Conservation (phyloP, 2,888 invertebrate species). For the Erebia ligea region DNA sequence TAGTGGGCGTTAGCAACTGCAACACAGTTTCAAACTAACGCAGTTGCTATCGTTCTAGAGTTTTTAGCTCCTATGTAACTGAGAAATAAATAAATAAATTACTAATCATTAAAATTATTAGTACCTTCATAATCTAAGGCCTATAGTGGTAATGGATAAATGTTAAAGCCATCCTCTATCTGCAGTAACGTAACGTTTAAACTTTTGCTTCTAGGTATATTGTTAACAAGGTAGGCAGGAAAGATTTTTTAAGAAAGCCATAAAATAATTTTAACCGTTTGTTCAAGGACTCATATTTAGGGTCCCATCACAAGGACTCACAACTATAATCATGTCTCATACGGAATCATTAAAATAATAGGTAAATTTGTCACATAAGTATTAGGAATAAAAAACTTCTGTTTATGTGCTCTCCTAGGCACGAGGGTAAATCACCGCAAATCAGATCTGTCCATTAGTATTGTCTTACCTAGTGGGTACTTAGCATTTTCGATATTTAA, state of each 20-base stretch:
- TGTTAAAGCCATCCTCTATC: not conserved
- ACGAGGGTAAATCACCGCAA: too few relatives aligned
- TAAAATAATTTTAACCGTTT: not conserved
- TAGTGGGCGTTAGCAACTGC: too few relatives aligned
- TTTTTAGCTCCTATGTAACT: too few relatives aligned
- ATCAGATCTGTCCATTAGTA: not conserved
- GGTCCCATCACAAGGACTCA: too few relatives aligned
- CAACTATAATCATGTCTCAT: not conserved
- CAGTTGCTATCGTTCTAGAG: too few relatives aligned
- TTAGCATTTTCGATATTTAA: not conserved
- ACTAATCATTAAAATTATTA: not conserved
- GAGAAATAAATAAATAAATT: not conserved
- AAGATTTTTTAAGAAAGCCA: not conserved
- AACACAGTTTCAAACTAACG: too few relatives aligned
- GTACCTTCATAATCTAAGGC: not conserved
- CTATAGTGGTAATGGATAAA: not conserved
- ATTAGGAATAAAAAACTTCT: not conserved
- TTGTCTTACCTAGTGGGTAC: not conserved
- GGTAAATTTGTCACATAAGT: slow-evolving; percentile 4
- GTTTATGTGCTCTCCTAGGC: too few relatives aligned
- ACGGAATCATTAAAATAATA: slow-evolving; percentile 4
- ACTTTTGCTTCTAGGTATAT: too few relatives aligned
- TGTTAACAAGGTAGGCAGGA: too few relatives aligned
- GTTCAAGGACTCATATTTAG: not conserved
- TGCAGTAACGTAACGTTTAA: not conserved